These are phyloP conservation scores for Lasioglossum albipes DNA, from an alignment of 1,140 invertebrate species.

Conservation along the genomic window DNA sequence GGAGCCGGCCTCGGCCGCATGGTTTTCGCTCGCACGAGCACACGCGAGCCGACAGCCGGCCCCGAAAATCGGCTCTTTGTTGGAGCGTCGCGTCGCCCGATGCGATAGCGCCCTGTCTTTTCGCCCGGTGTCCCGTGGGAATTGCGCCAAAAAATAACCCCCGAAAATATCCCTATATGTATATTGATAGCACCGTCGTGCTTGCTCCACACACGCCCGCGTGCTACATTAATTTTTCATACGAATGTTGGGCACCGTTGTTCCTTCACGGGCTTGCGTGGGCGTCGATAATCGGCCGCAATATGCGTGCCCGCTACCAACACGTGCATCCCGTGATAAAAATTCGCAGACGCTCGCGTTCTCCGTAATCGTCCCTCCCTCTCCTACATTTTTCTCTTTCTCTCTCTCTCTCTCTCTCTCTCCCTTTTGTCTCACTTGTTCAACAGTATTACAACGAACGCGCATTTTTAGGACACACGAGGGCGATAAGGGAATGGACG, in stretches of 20 bases:
- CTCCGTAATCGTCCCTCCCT: conserved; percentile 11
- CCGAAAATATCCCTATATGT: background rate
- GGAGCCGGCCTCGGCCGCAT: conserved; percentile 50
- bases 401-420: background rate
- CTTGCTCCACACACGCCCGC: no score
- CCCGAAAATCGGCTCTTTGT: conserved; percentile 40
- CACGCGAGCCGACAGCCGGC: conserved; percentile 41
- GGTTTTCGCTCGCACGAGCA: conserved; percentile 54
- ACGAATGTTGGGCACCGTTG: background rate
- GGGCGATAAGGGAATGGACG: background rate
- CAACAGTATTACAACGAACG: background rate
- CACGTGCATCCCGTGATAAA: conserved; percentile 26
- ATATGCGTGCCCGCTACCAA: conserved; percentile 8
- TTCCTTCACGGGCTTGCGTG: background rate
- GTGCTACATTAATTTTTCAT: background rate
- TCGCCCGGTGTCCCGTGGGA: conserved; percentile 16
- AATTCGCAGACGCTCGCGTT: conserved; percentile 20
- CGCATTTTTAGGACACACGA: background rate
- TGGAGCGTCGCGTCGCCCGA: conserved; percentile 11
- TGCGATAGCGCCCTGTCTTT: background rate
- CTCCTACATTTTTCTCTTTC: background rate
- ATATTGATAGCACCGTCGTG: no score
- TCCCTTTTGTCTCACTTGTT: background rate
- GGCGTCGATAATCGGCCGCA: conserved; percentile 25
- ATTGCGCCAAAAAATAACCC: conserved; percentile 12